Base-by-base conservation (phyloP, 2,113 vertebrate genomes). In the Morone saxatilis region DNA sequence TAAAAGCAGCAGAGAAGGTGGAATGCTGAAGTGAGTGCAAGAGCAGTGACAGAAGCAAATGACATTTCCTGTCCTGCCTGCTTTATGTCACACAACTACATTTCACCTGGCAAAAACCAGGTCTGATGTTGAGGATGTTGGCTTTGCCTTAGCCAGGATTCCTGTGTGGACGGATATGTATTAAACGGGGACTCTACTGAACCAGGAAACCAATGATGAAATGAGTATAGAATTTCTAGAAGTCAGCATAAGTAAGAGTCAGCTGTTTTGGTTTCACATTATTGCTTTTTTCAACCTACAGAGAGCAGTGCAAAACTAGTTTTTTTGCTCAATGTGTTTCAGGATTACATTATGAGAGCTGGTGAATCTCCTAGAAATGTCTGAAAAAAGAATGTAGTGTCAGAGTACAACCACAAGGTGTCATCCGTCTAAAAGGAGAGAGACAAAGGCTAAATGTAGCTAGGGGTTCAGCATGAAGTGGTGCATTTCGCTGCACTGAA, bases 321-420 rank as follows among this genome's bases (percentile, higher is more conserved):
- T 51, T 12, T 19, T 17, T 25, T 43, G 11, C 22, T 13, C 63
- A 13, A 8, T 43, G 25, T 41, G 1, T 12, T 78, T 65, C 13
- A 66, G 12, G 41, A 6, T 53, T 9, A 45, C 43, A 51, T 0
- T 51, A 25, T 12, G 17, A 7, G 31, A 61, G 6, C n/a, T 6
- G 19, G 7, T n/a, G 7, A 22, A 19, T 19, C 47, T 41, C 31
- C 13, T 16, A 41, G 14, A 22, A 41, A 11, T 19, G 36, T 22
- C 8, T 41, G 5, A n/a, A 54, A 47, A n/a, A 16, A 5, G 16
- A 2, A 10, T 87, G 89, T 45, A 81, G 82, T 90, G 1, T 61
- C 72, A 51, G 2, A 61, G 16, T 62, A 6, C 31, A 36, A 20
- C 91, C 92, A 90, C 88, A 63, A 85, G 90, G 75, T 91, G 92